Conservation (phyloP, 2,888 invertebrate species). For the Phania funesta region DNA sequence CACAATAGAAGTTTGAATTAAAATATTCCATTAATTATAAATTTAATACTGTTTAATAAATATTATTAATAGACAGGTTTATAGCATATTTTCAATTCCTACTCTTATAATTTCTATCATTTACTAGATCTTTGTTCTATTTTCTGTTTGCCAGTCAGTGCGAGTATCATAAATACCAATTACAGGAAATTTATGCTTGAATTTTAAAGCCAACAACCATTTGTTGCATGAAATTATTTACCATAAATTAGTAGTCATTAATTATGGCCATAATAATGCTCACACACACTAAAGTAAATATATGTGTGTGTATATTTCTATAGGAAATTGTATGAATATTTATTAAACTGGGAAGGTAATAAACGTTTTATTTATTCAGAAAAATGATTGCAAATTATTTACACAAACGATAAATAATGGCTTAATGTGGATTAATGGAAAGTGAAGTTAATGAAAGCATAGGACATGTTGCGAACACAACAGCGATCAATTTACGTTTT, state of each 20-base stretch:
- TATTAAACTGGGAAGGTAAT: not conserved
- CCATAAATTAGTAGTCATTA: slow-evolving; percentile 41
- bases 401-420: not conserved
- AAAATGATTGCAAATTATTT: not conserved
- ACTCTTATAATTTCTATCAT: not conserved
- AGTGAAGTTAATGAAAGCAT: too few species aligned
- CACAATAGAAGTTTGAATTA: too few species aligned
- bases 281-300: not conserved
- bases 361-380: not conserved
- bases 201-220: slow-evolving; percentile 29
- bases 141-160: not conserved
- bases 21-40: too few species aligned
- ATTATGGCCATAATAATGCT: slow-evolving; percentile 22
- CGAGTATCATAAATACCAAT: slow-evolving; percentile 46
- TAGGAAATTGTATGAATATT: not conserved
- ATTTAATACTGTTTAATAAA: too few species aligned
- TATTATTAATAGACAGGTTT: too few species aligned
- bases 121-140: not conserved
- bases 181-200: slow-evolving; percentile 34
- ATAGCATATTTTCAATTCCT: too few species aligned
- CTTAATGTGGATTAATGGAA: too few species aligned
- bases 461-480: too few species aligned
- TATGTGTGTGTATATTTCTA: not conserved
- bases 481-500: too few species aligned
- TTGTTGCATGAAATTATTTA: slow-evolving; percentile 32